phyloP scores from a whole-genome alignment of 2,113 vertebrate species.

The Hystrix brachyura region DNA sequence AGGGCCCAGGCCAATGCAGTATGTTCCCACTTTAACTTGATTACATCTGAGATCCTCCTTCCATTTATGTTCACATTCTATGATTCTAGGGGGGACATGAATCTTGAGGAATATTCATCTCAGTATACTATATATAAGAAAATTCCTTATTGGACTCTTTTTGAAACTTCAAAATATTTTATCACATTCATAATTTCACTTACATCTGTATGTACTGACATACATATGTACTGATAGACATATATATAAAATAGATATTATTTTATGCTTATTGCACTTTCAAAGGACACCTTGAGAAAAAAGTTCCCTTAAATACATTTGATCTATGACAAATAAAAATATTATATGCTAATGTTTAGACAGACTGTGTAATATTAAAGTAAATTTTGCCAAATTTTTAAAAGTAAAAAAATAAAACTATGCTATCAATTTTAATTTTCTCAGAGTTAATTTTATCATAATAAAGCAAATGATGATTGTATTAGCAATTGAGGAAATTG shows the following conservation, averaged over 20 bases:
- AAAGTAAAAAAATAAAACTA: background rate
- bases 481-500: background rate
- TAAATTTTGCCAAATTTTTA: background rate
- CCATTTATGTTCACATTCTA: slow-evolving; percentile 46
- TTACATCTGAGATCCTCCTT: slow-evolving; percentile 10
- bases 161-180: background rate
- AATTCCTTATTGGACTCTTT: background rate
- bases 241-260: too few species aligned
- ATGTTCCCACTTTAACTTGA: background rate
- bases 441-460: background rate
- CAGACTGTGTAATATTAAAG: background rate
- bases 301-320: slow-evolving; percentile 41
- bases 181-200: background rate
- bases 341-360: background rate
- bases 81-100: background rate
- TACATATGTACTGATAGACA: too few species aligned
- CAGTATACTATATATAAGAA: background rate
- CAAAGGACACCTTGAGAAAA: background rate
- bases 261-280: background rate
- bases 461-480: slow-evolving; percentile 9
- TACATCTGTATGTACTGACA: too few species aligned
- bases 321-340: background rate
- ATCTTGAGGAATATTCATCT: background rate
- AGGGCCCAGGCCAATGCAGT: background rate
- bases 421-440: background rate